Evolutionary conservation across 2,888 invertebrate genomes (phyloP).

Genomic region (Apotomis turbidana): DNA sequence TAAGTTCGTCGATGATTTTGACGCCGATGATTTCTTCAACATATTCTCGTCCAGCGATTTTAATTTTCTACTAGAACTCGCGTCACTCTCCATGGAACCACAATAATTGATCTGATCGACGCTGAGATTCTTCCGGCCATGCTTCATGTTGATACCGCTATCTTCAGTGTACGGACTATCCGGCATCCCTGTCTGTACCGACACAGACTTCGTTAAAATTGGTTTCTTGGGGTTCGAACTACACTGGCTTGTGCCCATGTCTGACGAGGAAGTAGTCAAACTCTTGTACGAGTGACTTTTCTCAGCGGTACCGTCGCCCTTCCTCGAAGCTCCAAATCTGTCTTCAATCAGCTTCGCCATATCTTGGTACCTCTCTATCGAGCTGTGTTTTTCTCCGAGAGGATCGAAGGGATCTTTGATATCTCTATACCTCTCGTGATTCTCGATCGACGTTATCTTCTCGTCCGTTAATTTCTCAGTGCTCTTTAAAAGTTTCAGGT

Average conservation of each 20-base stretch:
- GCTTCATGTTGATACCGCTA: constrained; percentile 75
- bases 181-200: constrained; percentile 80
- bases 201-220: constrained; percentile 79
- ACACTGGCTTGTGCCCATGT: constrained; percentile 80
- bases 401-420: constrained; percentile 84
- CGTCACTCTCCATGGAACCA: constrained; percentile 80
- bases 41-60: constrained; percentile 80
- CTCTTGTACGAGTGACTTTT: constrained; percentile 81
- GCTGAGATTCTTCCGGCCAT: constrained; percentile 77
- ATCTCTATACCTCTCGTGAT: constrained; percentile 69
- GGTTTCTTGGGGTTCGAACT: constrained; percentile 79
- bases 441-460: constrained; percentile 73
- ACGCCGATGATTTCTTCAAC: constrained; percentile 76
- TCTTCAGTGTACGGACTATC: constrained; percentile 72
- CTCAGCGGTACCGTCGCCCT: constrained; percentile 76
- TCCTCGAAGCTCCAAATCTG: constrained; percentile 82
- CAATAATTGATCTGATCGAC: constrained; percentile 82
- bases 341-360: constrained; percentile 89
- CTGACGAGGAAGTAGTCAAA: constrained; percentile 80
- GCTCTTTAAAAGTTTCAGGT: constrained; percentile 81
- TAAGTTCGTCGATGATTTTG: constrained; percentile 76
- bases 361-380: constrained; percentile 88
- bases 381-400: constrained; percentile 86
- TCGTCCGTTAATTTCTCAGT: constrained; percentile 76
- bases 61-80: constrained; percentile 78